Base-by-base conservation (phyloP, 2,888 invertebrate genomes). In the Venusia cambrica region DNA sequence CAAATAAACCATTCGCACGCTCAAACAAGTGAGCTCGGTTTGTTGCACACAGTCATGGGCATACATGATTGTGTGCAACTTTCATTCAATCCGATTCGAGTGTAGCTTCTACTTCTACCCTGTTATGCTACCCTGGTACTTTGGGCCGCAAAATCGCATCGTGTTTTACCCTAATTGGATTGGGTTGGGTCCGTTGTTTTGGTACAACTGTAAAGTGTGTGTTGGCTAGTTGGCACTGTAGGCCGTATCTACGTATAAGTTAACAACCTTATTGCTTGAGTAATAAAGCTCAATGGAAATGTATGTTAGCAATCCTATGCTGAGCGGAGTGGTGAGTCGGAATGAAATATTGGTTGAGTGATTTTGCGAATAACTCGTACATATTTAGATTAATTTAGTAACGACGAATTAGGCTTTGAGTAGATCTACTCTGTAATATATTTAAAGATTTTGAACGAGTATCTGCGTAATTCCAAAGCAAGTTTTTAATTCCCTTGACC, bases 61-160 rank as follows among this genome's bases (percentile, higher is more conserved):
- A 47, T 38, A 27, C 50, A 40, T 51, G 49, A 48, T 47, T 54
- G 54, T 44, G 39, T 38, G 48, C 48, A 60, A 65, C 53, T 60
- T 67, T 61, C 59, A 65, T 63, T 66, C 53, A 49, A 62, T 63
- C 59, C 43, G 49, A 57, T 57, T 48, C 48, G 51, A 55, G 54
- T 60, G 57, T 52, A 58, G 45, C 46, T 57, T 50, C 51, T 42
- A 45, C 46, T 57, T 50, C 51, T 42, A 45, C 46, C 38, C 38
- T 47, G 50, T 54, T 54, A 58, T 65, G 57, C 47, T 55, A 50
- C 43, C 57, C 64, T 59, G 51, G 57, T 69, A 60, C 48, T 59
- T 48, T 37, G 36, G 26, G 30, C 34, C 48, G 49, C 50, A 49
- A 54, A 60, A 58, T 57, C 51, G 50, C 45, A 49, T 54, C 48